Conservation (phyloP, 1,140 invertebrate genomes). For the Dolichoris vasculosae region DNA sequence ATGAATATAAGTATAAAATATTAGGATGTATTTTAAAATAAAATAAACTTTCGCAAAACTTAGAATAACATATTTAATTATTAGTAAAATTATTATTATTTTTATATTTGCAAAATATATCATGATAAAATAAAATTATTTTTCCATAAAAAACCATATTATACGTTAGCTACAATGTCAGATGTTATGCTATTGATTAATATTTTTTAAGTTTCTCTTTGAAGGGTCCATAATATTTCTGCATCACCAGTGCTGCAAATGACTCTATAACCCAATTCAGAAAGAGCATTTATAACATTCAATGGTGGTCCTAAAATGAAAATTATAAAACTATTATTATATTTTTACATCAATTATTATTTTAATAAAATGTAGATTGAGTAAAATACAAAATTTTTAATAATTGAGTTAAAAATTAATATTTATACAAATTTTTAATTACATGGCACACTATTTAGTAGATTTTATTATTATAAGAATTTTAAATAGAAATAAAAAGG, state of each 20-base stretch:
- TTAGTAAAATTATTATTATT: not conserved
- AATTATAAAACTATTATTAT: constrained; percentile 44
- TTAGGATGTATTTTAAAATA: constrained; percentile 8
- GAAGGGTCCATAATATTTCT: constrained; percentile 87
- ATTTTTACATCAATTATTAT: not conserved
- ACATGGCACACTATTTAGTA: not conserved
- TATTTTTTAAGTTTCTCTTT: constrained; percentile 78
- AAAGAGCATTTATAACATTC: constrained; percentile 81
- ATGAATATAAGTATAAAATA: not conserved
- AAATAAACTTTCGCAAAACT: not conserved
- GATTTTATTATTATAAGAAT: not conserved
- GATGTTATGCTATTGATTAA: not conserved
- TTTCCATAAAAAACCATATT: not conserved
- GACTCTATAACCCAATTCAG: constrained; percentile 85
- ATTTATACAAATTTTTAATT: too few relatives aligned
- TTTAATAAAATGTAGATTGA: not conserved
- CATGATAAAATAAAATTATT: not conserved
- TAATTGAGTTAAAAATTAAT: too few relatives aligned
- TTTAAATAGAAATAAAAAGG: not conserved
- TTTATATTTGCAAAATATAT: not conserved
- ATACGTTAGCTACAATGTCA: not conserved
- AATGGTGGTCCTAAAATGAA: constrained; percentile 76
- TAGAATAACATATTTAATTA: not conserved
- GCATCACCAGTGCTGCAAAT: constrained; percentile 84
- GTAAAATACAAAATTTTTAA: too few relatives aligned